A percentile compares a stretch with the other conserved stretches of the same genome.
Conservation (phyloP, 1,140 invertebrate species). For the Frieseomelitta varia region DNA sequence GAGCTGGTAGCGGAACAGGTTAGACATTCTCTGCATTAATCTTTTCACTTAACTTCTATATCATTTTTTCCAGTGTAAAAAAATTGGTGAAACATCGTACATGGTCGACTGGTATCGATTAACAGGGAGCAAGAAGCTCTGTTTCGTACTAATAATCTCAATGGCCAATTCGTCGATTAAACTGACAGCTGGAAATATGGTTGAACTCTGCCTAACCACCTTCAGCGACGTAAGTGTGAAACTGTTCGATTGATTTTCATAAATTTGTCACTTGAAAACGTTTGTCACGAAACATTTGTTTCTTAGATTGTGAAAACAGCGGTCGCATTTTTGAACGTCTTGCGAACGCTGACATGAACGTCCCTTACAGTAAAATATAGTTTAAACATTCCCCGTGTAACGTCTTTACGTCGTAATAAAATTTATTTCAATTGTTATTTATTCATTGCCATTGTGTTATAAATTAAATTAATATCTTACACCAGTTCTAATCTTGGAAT, state of each 20-base stretch:
- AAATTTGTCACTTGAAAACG: not conserved
- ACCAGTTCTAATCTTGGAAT: not conserved
- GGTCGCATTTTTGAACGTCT: conserved; percentile 34
- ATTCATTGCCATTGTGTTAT: not conserved
- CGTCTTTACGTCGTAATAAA: not conserved
- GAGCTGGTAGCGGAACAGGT: conserved; percentile 63
- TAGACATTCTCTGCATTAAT: not conserved
- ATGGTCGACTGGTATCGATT: conserved; percentile 63
- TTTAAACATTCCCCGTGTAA: not conserved
- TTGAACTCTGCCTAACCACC: conserved; percentile 51
- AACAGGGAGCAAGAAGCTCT: conserved; percentile 37
- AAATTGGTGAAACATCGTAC: conserved; percentile 55
- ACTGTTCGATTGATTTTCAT: not conserved
- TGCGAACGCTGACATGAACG: conserved; percentile 18
- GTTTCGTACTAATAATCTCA: conserved; percentile 57
- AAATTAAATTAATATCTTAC: not conserved
- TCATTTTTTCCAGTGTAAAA: conserved; percentile 42
- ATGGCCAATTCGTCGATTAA: conserved; percentile 62
- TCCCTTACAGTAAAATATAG: not conserved
- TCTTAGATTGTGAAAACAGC: conserved; percentile 45
- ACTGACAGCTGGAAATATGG: conserved; percentile 64
- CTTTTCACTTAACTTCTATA: not conserved
- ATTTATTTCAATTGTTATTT: not conserved
- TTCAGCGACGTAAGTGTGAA: conserved; percentile 58
- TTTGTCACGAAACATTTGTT: not conserved